phyloP scores from a whole-genome alignment of 2,113 vertebrate genomes.

The Stigmatopora argus region DNA sequence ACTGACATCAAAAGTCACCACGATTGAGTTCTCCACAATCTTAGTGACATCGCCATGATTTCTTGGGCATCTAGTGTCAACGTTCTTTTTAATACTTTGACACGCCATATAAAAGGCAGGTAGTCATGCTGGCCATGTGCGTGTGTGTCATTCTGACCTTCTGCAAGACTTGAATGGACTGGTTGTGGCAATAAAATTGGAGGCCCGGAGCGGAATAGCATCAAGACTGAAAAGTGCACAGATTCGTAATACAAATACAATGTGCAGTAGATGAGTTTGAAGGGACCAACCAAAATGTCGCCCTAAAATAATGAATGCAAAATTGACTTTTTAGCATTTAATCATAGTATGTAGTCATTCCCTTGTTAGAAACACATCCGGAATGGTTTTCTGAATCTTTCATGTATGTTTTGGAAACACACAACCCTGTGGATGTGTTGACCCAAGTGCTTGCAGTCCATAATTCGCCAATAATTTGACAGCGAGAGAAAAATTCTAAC shows the following conservation, averaged over 20 bases:
- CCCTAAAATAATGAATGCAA: not conserved
- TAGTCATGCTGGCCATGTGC: constrained; percentile 21
- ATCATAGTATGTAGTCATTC: too few relatives aligned
- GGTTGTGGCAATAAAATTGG: constrained; percentile 50
- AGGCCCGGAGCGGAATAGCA: constrained; percentile 48
- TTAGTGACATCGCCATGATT: constrained; percentile 40
- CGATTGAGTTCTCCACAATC: constrained; percentile 46
- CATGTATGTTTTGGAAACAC: too few relatives aligned
- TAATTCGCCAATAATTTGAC: too few relatives aligned
- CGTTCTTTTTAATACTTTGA: constrained; percentile 51
- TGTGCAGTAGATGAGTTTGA: constrained; percentile 7
- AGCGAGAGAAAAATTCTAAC: too few relatives aligned
- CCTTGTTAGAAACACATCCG: too few relatives aligned
- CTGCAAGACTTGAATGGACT: constrained; percentile 57
- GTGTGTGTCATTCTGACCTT: constrained; percentile 38
- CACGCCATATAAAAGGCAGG: constrained; percentile 31
- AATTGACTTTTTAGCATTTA: not conserved
- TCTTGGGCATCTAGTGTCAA: constrained; percentile 11
- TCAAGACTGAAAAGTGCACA: constrained; percentile 31
- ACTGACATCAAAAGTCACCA: constrained; percentile 48
- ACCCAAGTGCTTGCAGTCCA: too few relatives aligned
- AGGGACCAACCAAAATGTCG: too few relatives aligned
- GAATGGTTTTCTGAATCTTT: too few relatives aligned
- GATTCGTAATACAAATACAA: constrained; percentile 24
- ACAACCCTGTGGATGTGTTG: too few relatives aligned